Conservation (phyloP, 2,888 invertebrate genomes). For the Habroteleia sp. region DNA sequence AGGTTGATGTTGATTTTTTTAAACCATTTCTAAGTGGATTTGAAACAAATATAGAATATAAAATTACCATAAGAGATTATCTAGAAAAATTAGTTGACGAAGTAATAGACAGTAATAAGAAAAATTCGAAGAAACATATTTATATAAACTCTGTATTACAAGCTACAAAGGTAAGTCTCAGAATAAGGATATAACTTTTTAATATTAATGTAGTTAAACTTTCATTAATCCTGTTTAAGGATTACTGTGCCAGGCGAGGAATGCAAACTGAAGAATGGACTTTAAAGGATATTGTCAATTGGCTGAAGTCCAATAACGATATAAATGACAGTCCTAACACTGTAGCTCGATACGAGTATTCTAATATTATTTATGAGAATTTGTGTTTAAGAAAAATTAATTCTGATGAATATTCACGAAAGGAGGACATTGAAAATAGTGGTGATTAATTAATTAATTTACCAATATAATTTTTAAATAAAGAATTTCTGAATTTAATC, state of each 20-base stretch:
- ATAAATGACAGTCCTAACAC: neutral
- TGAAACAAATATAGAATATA: constrained; percentile 47
- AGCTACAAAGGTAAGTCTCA: constrained; percentile 69
- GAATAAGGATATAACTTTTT: no score
- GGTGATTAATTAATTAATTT: no score
- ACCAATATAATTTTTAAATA: no score
- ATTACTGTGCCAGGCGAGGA: constrained; percentile 69
- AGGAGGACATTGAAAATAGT: constrained; percentile 66
- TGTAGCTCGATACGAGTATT: constrained; percentile 66
- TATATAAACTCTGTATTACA: constrained; percentile 69
- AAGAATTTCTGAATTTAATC: no score
- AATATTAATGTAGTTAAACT: no score
- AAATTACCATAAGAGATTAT: constrained; percentile 63
- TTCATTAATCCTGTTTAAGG: no score
- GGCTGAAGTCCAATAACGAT: constrained; percentile 51
- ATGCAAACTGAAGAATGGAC: constrained; percentile 69
- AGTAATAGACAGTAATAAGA: constrained; percentile 5
- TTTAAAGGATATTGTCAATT: constrained; percentile 65
- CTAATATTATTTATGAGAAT: constrained; percentile 66
- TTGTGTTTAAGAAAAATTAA: constrained; percentile 68
- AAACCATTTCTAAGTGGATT: constrained; percentile 70
- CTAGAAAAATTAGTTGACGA: constrained; percentile 41
- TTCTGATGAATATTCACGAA: constrained; percentile 66
- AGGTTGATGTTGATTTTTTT: constrained; percentile 70
- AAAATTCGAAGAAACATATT: constrained; percentile 58